Base-by-base conservation (phyloP, 2,888 invertebrate species). In the Heliconius ethilla region DNA sequence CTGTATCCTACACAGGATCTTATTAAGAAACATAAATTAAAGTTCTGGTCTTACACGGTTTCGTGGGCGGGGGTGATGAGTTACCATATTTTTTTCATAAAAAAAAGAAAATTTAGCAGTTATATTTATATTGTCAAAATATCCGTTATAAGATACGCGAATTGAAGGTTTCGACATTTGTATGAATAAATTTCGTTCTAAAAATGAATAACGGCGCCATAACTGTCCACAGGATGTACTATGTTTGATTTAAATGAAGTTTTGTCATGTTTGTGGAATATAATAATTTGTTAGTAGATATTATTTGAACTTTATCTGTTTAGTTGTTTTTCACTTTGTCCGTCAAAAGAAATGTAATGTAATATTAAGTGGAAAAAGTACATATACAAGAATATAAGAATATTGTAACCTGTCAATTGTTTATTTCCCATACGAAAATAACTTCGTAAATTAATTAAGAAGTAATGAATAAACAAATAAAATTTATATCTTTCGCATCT, bases 111-210 rank as follows among this genome's bases (percentile, higher is more conserved):
- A 18, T 51, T 51, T 18, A 51, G 18, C 18, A 51, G 2, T 22
- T 18, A 55, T 33, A 33, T 70, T 70, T 70, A n/a, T 27, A 55
- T 59, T 33, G 55, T 55, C n/a, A 59, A 55, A n/a, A 59, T 72
- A 25, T 59, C n/a, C 33, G 33, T 70, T 70, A 72, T 33, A 72
- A 72, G 55, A 72, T 72, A 72, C 29, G 70, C 29, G 55, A 70
- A 70, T 72, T 72, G 70, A 72, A 72, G 29, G 70, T 72, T 72
- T 72, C 55, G 55, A 72, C 55, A 33, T 72, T 72, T 72, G 70
- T 72, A 72, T 72, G 70, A 72, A 72, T 72, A 72, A 72, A 72
- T 72, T 72, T 55, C 70, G 51, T 55, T 72, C 70, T 72, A 72
- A 72, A 72, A 72, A 72, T 72, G 70, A 72, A 72, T 72, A 72